Percentiles rank a stretch among this genome's conserved stretches.
phyloP scores from a whole-genome alignment of 1,140 invertebrate genomes.

The Euwallacea fornicatus region DNA sequence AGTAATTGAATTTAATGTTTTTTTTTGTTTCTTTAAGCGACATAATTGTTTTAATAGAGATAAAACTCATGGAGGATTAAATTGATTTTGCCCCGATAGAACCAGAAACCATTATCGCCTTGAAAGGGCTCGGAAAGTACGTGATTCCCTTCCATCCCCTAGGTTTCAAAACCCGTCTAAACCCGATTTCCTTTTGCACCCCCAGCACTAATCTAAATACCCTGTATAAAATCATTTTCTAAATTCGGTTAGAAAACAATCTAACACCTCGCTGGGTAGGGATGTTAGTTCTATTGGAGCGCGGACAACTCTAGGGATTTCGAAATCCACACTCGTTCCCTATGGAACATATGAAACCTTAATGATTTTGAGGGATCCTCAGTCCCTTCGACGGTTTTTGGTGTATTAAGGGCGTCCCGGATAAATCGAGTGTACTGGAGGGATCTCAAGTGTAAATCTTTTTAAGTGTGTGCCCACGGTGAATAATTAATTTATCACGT shows the following conservation, averaged over 20 bases:
- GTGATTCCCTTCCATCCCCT: not conserved
- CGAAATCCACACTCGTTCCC: conserved; percentile 20
- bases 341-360: conserved; percentile 23
- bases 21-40: too few species aligned
- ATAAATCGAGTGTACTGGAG: conserved; percentile 13
- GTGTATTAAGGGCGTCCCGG: not conserved
- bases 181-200: not conserved
- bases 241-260: conserved; percentile 8
- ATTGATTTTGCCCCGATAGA: too few species aligned
- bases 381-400: conserved; percentile 6
- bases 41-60: too few species aligned
- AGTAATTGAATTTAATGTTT: too few species aligned
- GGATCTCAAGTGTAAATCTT: conserved; percentile 7
- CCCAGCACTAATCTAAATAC: not conserved
- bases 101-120: too few species aligned
- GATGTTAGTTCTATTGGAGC: conserved; percentile 12
- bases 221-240: not conserved
- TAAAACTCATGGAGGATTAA: too few species aligned
- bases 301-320: conserved; percentile 13
- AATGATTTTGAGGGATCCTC: conserved; percentile 20
- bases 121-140: not conserved
- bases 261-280: conserved; percentile 6
- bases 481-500: not conserved
- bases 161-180: not conserved
- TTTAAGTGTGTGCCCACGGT: not conserved